phyloP scores from a whole-genome alignment of 2,113 vertebrate species.

The Megaleporinus macrocephalus region DNA sequence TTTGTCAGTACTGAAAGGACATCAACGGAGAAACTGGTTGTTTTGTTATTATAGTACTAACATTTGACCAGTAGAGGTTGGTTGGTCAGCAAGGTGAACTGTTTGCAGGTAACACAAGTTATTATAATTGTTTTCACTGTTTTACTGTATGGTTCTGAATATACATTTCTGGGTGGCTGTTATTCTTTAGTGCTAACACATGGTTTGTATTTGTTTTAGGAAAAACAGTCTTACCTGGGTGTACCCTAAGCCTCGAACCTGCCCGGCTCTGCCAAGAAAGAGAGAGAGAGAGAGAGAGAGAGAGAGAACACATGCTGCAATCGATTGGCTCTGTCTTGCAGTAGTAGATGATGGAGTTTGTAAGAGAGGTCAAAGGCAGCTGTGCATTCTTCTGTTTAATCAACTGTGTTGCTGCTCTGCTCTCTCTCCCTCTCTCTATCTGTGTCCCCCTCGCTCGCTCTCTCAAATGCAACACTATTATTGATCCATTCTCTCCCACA shows the following conservation, averaged over 20 bases:
- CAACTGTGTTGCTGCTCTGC: conserved; percentile 22
- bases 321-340: conserved; percentile 37
- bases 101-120: neutral
- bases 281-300: conserved; percentile 14
- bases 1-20: neutral
- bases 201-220: neutral
- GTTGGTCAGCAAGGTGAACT: neutral
- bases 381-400: conserved; percentile 52
- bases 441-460: conserved; percentile 10
- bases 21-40: neutral
- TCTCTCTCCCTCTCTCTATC: conserved; percentile 33
- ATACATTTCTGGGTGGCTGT: no score
- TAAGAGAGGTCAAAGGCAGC: conserved; percentile 45
- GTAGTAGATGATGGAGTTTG: conserved; percentile 45
- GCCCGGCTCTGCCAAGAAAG: neutral
- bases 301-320: conserved; percentile 25
- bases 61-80: neutral
- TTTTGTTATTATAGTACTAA: no score
- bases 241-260: neutral
- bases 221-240: neutral
- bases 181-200: no score
- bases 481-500: conserved; percentile 22
- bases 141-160: no score
- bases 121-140: no score
- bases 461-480: conserved; percentile 30